Conservation (phyloP, 1,140 invertebrate genomes). For the Sogatella furcifera region DNA sequence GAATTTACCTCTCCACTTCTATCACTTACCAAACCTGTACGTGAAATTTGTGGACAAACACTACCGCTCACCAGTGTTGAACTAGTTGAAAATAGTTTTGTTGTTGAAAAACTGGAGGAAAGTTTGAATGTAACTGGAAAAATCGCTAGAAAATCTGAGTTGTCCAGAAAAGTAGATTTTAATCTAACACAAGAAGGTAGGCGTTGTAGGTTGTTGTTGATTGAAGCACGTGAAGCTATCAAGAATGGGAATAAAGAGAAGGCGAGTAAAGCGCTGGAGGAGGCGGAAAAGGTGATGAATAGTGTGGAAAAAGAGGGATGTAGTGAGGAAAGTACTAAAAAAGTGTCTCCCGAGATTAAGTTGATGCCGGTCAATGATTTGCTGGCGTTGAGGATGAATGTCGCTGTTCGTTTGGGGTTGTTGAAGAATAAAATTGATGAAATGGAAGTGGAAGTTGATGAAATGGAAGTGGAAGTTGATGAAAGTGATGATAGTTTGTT, state of each 20-base stretch:
- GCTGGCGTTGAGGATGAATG: constrained; percentile 26
- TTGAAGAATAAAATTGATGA: neutral
- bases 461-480: neutral
- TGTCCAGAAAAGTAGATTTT: too few species aligned
- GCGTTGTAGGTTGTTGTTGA: neutral
- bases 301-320: neutral
- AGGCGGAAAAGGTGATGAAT: neutral
- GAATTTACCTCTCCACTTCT: neutral
- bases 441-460: neutral
- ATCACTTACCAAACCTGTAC: constrained; percentile 7
- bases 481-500: neutral
- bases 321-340: neutral
- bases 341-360: constrained; percentile 19
- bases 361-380: constrained; percentile 37
- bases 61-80: constrained; percentile 8
- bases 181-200: neutral
- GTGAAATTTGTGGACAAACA: constrained; percentile 3
- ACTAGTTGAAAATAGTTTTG: too few species aligned
- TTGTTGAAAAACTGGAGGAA: too few species aligned
- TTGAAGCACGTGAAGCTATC: neutral
- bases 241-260: neutral
- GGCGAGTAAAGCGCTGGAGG: neutral
- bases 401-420: neutral
- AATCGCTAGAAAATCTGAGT: too few species aligned
- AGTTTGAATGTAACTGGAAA: too few species aligned